Evolutionary conservation across 2,797 vertebrate genomes (phyloP).

Genomic region (Macroramphosus scolopax): DNA sequence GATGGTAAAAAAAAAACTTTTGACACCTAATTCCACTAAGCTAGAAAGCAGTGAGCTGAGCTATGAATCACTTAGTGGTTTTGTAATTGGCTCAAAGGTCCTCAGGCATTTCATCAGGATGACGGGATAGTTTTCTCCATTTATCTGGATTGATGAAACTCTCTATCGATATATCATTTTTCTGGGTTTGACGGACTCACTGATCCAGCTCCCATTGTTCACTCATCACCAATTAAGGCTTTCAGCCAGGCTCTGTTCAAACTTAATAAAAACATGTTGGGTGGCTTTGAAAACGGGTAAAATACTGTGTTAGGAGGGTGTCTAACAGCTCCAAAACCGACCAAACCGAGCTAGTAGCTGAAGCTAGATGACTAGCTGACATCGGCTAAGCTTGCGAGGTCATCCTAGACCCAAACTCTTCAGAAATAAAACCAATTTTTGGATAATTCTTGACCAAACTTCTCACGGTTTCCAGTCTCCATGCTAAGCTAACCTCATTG

Average conservation of each 20-base stretch:
- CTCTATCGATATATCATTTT: conserved; percentile 19
- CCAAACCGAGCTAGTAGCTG: too few relatives aligned
- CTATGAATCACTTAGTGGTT: conserved; percentile 5
- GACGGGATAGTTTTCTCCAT: conserved; percentile 25
- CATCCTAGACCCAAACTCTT: too few relatives aligned
- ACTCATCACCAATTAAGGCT: conserved; percentile 20
- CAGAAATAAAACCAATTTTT: too few relatives aligned
- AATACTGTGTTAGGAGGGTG: too few relatives aligned
- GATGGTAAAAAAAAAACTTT: conserved; percentile 8
- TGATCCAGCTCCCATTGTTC: conserved; percentile 31
- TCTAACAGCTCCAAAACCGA: too few relatives aligned
- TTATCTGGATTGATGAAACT: conserved; percentile 27
- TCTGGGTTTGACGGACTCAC: conserved; percentile 14
- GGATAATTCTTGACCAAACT: too few relatives aligned
- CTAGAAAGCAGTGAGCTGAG: conserved; percentile 7
- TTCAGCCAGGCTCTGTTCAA: conserved; percentile 4
- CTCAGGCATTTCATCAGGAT: conserved; percentile 37
- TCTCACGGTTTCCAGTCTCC: too few relatives aligned
- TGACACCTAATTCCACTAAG: conserved; percentile 6
- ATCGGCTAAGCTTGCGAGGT: too few relatives aligned
- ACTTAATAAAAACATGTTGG: too few relatives aligned
- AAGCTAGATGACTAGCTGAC: too few relatives aligned
- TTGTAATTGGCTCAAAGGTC: conserved; percentile 15
- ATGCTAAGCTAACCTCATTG: too few relatives aligned
- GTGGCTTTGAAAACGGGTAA: too few relatives aligned